These are phyloP conservation scores for Campoplex capitator DNA, from an alignment of 2,888 invertebrate genomes.

Conservation along the genomic window DNA sequence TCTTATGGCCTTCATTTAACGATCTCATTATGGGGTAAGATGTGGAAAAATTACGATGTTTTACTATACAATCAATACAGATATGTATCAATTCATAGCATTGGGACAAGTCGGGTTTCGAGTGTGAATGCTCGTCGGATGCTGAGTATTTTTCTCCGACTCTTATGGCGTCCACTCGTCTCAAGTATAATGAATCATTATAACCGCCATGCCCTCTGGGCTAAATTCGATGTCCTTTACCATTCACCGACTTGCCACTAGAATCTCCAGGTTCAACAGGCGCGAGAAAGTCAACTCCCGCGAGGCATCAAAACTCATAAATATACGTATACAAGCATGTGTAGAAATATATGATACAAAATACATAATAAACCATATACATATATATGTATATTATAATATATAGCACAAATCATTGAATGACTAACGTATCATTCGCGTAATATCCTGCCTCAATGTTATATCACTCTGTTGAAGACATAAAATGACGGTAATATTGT, in stretches of 20 bases:
- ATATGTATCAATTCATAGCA: not conserved
- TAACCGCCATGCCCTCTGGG: slow-evolving; percentile 55
- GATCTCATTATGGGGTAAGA: not conserved
- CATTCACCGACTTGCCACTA: slow-evolving; percentile 46
- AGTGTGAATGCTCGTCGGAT: slow-evolving; percentile 58
- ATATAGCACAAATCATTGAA: slow-evolving; percentile 14
- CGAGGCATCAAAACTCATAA: slow-evolving; percentile 53
- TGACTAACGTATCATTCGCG: slow-evolving; percentile 51
- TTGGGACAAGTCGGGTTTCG: slow-evolving; percentile 14
- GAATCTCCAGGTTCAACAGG: slow-evolving; percentile 40
- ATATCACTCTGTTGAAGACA: not conserved
- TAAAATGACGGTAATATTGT: slow-evolving; percentile 24
- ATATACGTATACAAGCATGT: not conserved
- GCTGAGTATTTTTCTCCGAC: slow-evolving; percentile 51
- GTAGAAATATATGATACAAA: not conserved
- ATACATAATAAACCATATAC: slow-evolving; percentile 3
- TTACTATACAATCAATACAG: too few species aligned
- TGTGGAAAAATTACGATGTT: not conserved
- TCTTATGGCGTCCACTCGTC: slow-evolving; percentile 24
- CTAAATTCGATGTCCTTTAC: slow-evolving; percentile 63
- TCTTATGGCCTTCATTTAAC: not conserved
- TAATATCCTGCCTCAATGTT: slow-evolving; percentile 37
- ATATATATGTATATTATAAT: not conserved
- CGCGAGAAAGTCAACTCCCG: slow-evolving; percentile 65
- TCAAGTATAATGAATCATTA: slow-evolving; percentile 62